Evolutionary conservation across 2,113 vertebrate genomes (phyloP), one percentile per base, ranked within the genome.

Genomic region (Morone chrysops): DNA sequence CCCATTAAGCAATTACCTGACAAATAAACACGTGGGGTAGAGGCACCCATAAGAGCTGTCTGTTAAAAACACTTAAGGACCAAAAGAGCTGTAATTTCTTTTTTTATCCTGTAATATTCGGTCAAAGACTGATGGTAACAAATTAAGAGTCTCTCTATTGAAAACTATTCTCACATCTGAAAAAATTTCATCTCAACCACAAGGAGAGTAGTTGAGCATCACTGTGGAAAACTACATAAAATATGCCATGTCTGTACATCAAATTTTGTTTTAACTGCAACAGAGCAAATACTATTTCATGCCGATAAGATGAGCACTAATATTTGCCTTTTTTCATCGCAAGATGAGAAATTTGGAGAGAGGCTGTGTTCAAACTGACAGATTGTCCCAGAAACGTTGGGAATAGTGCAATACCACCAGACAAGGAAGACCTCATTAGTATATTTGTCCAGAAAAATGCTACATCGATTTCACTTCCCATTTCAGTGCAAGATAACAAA

Each of bases 331-430:
- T 82, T 93, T 54, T 20, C 84, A 92, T 93, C 86, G 45, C 73
- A 75, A 85, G 87, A 93, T 75, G 36, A 85, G 61, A 79, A 84
- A 76, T 91, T 92, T 90, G 70, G 75, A 76, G 41, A 87, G 84
- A 83, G 78, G 70, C 77, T 63, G 73, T 80, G 66, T 90, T 86
- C 36, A 82, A 89, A 87, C 72, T 60, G 81, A 86, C 71, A 74
- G 93, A 94, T 94, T 93, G 93, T 95, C 94, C 95, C 72, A 89
- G 90, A 92, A 96, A 93, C n/a, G 70, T 93, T 96, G 89, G 90
- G 95, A 94, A 96, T 94, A 97, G 96, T 97, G 96, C 96, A 97
- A 97, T 93, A 95, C 95, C 96, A 96, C 95, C 95, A 89, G 94
- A 96, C 94, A 96, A 95, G 96, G 96, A 96, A 97, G 96, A 97